phyloP scores from a whole-genome alignment of 2,888 invertebrate genomes.

The Cheilosia scutellata region DNA sequence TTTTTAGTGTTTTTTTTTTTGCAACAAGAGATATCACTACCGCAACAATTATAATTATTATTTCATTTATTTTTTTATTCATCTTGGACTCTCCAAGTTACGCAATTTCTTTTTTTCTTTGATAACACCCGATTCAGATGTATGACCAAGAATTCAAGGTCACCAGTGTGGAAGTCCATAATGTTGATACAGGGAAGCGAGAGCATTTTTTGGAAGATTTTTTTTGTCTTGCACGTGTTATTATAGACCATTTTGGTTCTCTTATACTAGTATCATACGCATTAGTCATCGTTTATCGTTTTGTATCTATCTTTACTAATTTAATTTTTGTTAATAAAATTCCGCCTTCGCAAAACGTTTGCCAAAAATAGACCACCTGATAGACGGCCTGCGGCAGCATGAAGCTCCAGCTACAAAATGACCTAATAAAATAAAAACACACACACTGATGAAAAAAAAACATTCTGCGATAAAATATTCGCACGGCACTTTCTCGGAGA shows the following conservation, averaged over 20 bases:
- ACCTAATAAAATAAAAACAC: not conserved
- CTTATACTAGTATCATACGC: not conserved
- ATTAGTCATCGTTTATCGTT: constrained; percentile 2
- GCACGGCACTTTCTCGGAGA: not conserved
- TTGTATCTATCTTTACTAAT: not conserved
- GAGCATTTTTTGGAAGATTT: too few species aligned
- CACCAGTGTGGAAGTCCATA: not conserved
- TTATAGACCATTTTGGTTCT: not conserved
- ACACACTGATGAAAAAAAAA: too few species aligned
- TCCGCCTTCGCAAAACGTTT: constrained; percentile 7
- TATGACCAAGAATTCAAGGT: not conserved
- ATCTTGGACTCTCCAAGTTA: not conserved
- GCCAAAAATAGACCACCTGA: constrained; percentile 1
- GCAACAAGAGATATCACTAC: not conserved
- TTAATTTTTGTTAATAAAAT: constrained; percentile 3
- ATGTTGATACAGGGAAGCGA: too few species aligned
- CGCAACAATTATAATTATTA: not conserved
- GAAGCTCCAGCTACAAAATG: not conserved
- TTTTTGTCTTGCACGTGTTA: not conserved
- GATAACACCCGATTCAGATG: not conserved
- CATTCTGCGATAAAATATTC: not conserved
- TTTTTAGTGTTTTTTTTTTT: not conserved
- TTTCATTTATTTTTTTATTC: not conserved
- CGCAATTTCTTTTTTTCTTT: not conserved
- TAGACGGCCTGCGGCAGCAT: not conserved